Conservation (phyloP, 2,797 vertebrate genomes). For the Fundulus diaphanus region DNA sequence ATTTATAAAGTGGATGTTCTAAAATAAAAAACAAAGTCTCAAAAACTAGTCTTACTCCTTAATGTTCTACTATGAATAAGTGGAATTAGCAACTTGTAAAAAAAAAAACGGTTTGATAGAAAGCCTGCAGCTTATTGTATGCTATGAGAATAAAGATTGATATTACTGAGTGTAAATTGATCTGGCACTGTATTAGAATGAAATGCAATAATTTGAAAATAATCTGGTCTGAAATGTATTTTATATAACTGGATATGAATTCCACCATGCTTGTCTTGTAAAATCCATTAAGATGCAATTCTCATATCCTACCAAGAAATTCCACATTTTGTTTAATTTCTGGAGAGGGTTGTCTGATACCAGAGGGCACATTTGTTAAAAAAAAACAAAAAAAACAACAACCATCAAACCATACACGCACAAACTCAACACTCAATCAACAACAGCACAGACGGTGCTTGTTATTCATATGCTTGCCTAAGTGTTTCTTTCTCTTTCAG, state of each 20-base stretch:
- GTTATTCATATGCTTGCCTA: slow-evolving; percentile 59
- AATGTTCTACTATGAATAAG: not conserved
- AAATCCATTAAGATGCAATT: not conserved
- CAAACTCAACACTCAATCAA: slow-evolving; percentile 30
- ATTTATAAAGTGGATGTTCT: too few relatives aligned
- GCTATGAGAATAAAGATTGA: not conserved
- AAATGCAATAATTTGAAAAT: not conserved
- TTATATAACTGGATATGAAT: not conserved
- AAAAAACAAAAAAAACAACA: too few relatives aligned
- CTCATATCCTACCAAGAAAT: not conserved
- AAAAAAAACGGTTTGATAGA: not conserved
- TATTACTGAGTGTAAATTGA: not conserved
- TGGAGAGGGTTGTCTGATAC: not conserved
- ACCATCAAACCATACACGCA: not conserved
- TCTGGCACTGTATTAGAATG: not conserved
- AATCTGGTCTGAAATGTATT: not conserved
- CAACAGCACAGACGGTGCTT: slow-evolving; percentile 27
- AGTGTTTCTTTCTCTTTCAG: slow-evolving; percentile 50
- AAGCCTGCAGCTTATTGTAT: not conserved
- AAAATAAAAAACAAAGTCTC: not conserved
- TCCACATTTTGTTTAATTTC: not conserved
- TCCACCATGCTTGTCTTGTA: not conserved
- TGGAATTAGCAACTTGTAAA: not conserved
- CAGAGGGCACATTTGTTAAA: not conserved
- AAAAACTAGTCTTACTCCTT: not conserved